Conservation (phyloP, 1,140 invertebrate species). For the Manduca sexta region DNA sequence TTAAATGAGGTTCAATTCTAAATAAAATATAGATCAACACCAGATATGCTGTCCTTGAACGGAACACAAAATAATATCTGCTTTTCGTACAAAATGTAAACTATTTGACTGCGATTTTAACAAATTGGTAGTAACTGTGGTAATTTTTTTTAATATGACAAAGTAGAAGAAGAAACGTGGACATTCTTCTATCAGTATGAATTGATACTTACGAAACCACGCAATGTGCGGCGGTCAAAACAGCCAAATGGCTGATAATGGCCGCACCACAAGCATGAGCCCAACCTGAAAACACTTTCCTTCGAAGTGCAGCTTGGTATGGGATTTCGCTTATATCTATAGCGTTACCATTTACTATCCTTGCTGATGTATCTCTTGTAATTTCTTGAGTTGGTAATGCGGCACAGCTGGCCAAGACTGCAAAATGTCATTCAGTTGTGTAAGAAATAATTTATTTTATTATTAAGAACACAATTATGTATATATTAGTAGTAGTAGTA, state of each 20-base stretch:
- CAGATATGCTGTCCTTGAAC: no score
- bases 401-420: constrained; percentile 4
- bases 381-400: constrained; percentile 6
- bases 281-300: constrained; percentile 36
- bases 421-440: background rate
- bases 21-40: no score
- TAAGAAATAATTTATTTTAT: no score
- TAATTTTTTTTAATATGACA: no score
- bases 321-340: constrained; percentile 51
- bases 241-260: constrained; percentile 34
- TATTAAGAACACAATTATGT: no score
- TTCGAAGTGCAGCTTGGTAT: constrained; percentile 49
- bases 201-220: constrained; percentile 31
- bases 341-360: constrained; percentile 54
- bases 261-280: constrained; percentile 52
- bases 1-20: no score
- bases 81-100: no score
- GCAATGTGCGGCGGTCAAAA: constrained; percentile 60
- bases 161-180: no score
- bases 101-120: no score
- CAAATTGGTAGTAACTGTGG: no score
- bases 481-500: background rate
- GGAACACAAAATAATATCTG: no score
- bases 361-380: constrained; percentile 18
- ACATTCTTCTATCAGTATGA: no score